Conservation (phyloP, 2,888 invertebrate species). For the Chrysopilus asiliformis region DNA sequence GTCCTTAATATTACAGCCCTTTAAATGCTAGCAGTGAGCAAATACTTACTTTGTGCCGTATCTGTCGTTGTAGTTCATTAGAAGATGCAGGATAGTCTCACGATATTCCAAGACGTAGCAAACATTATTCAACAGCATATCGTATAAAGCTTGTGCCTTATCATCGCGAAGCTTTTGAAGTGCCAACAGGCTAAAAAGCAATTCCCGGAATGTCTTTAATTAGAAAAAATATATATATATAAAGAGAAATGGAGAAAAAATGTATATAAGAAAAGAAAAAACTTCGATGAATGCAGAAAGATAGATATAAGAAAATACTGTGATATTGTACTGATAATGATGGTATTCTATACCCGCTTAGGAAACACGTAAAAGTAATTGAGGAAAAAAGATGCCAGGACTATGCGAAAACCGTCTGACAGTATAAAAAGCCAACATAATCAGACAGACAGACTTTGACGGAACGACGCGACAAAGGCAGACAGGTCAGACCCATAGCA, state of each 20-base stretch:
- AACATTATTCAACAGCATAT: constrained; percentile 78
- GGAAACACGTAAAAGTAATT: too few relatives aligned
- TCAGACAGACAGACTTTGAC: too few relatives aligned
- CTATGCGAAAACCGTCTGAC: too few relatives aligned
- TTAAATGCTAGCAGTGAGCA: neutral
- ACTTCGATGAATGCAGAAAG: too few relatives aligned
- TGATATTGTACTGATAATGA: too few relatives aligned
- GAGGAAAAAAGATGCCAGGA: too few relatives aligned
- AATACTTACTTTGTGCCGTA: constrained; percentile 67
- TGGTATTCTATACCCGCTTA: too few relatives aligned
- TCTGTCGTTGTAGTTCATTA: constrained; percentile 70
- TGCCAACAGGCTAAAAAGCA: constrained; percentile 64
- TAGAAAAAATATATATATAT: constrained; percentile 8
- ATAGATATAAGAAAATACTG: too few relatives aligned
- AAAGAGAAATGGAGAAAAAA: neutral
- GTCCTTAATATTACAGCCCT: too few relatives aligned
- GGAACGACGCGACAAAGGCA: too few relatives aligned
- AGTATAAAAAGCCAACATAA: too few relatives aligned
- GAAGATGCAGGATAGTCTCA: constrained; percentile 69
- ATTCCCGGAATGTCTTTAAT: constrained; percentile 60
- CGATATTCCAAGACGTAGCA: constrained; percentile 92
- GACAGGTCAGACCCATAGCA: too few relatives aligned
- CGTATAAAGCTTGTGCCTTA: constrained; percentile 62
- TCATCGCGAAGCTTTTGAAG: constrained; percentile 67
- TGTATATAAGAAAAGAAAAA: constrained; percentile 13